A percentile compares a stretch with the other conserved stretches of the same genome.
Evolutionary conservation across 2,113 vertebrate genomes (phyloP).

Genomic region (Acanthochromis polyacanthus): DNA sequence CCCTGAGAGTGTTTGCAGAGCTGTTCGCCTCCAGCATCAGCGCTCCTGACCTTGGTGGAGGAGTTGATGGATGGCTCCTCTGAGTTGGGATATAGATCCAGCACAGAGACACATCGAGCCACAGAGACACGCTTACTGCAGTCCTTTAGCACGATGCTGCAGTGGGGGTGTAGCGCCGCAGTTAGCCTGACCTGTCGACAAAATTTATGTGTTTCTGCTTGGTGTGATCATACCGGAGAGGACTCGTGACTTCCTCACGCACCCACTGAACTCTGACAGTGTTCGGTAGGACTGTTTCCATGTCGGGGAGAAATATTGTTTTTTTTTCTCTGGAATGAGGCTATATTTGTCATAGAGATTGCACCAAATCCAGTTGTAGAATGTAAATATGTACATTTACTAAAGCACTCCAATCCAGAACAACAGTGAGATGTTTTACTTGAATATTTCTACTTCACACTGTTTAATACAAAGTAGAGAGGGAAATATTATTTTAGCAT

Average conservation of each 20-base stretch:
- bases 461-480: too few species aligned
- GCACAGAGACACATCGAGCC: conserved; percentile 19
- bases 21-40: conserved; percentile 20
- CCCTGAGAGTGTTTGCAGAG: conserved; percentile 13
- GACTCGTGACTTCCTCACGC: conserved; percentile 27
- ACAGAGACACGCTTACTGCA: conserved; percentile 39
- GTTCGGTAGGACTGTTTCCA: conserved; percentile 15
- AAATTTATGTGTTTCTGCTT: conserved; percentile 41
- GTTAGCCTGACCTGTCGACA: conserved; percentile 24
- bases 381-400: too few species aligned
- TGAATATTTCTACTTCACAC: too few species aligned
- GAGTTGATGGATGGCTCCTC: conserved; percentile 56
- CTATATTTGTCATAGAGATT: conserved; percentile 1
- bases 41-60: conserved; percentile 63
- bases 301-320: conserved; percentile 19
- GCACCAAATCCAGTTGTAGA: neutral
- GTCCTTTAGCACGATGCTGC: conserved; percentile 56
- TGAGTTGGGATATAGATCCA: conserved; percentile 51
- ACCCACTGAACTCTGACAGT: conserved; percentile 13
- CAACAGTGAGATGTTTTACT: too few species aligned
- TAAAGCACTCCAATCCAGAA: too few species aligned
- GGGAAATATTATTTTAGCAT: too few species aligned
- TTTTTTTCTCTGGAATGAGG: neutral
- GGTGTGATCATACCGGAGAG: conserved; percentile 31
- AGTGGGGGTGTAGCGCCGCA: conserved; percentile 21